phyloP scores from a whole-genome alignment of 2,113 vertebrate species.

The Engraulis encrasicolus region DNA sequence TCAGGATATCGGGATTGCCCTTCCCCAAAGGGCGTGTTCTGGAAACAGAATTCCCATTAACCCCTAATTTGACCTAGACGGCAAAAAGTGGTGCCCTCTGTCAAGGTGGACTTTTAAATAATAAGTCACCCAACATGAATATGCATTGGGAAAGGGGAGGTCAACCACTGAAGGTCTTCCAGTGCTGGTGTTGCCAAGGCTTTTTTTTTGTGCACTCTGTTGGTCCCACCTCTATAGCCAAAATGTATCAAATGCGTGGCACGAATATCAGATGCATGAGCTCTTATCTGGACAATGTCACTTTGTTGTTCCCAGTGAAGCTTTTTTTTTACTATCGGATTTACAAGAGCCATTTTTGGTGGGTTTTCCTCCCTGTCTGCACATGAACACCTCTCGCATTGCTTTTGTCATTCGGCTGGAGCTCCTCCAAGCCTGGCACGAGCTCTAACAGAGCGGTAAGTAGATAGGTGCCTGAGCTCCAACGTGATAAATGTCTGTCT shows the following conservation, averaged over 20 bases:
- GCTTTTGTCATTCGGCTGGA: background rate
- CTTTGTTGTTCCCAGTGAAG: background rate
- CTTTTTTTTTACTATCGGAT: background rate
- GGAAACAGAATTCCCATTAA: constrained; percentile 38
- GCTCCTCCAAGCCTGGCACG: background rate
- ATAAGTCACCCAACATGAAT: constrained; percentile 40
- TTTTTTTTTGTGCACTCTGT: background rate
- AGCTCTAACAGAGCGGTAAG: background rate
- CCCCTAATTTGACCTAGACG: constrained; percentile 31
- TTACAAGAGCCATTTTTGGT: background rate
- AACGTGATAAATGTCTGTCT: background rate
- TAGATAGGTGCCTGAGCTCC: background rate
- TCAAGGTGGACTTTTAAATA: constrained; percentile 42
- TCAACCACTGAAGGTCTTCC: constrained; percentile 6
- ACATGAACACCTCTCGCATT: background rate
- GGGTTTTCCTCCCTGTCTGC: background rate
- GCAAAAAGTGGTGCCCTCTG: constrained; percentile 34
- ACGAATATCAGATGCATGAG: background rate
- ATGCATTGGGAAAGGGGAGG: background rate
- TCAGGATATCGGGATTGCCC: background rate
- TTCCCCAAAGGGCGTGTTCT: constrained; percentile 10
- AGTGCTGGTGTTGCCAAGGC: background rate
- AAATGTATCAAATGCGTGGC: background rate
- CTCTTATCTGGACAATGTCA: background rate
- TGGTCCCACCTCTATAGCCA: background rate